These are phyloP conservation scores for Lasiurus cinereus DNA, from an alignment of 2,113 vertebrate genomes.

Conservation along the genomic window DNA sequence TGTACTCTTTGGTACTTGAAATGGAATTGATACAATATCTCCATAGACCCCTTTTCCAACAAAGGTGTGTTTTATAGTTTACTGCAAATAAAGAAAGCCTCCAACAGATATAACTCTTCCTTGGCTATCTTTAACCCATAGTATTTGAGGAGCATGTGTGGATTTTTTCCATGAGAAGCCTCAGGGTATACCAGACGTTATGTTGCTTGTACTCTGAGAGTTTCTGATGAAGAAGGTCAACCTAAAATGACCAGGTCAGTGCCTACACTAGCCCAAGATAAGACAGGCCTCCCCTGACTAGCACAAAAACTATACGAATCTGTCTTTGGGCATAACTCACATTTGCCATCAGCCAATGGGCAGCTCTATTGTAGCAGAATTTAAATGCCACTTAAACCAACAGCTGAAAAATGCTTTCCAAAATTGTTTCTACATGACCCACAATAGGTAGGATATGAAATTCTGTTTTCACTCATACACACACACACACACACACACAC, in stretches of 20 bases:
- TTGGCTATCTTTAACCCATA: neutral
- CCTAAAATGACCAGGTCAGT: neutral
- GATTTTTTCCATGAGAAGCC: neutral
- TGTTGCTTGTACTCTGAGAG: neutral
- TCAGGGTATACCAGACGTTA: neutral
- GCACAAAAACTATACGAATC: neutral
- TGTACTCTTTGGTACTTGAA: neutral
- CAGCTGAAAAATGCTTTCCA: neutral
- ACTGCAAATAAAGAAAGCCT: neutral
- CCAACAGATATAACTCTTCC: neutral
- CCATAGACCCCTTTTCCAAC: neutral
- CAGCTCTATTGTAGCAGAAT: neutral
- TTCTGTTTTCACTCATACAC: neutral
- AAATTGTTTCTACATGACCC: neutral
- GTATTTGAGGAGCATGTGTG: neutral
- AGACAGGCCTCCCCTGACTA: rapidly evolving
- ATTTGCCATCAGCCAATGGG: neutral
- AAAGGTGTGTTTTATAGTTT: neutral
- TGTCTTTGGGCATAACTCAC: neutral
- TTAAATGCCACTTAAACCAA: neutral
- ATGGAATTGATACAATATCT: neutral
- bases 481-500: no score
- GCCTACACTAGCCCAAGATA: rapidly evolving
- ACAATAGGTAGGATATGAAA: neutral
- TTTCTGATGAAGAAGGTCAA: neutral